Evolutionary conservation across 2,888 invertebrate genomes (phyloP).

Genomic region (Timema podura): DNA sequence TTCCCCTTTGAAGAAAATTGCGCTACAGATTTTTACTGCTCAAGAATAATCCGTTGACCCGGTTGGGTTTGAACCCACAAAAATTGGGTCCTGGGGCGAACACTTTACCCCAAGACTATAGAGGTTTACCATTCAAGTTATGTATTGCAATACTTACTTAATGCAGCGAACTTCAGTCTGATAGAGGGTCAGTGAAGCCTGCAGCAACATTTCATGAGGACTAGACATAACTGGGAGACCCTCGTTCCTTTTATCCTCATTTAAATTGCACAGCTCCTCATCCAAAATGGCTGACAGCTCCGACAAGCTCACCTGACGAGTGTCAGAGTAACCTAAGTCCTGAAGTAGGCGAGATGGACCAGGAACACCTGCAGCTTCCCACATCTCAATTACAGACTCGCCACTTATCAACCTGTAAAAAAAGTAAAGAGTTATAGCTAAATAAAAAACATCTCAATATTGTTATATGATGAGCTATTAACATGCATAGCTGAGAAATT

Average conservation of each 20-base stretch:
- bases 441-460: too few species aligned
- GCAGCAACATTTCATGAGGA: slow-evolving; percentile 52
- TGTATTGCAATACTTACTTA: slow-evolving; percentile 35
- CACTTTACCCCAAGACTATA: too few species aligned
- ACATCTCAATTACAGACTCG: slow-evolving; percentile 62
- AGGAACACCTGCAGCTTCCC: slow-evolving; percentile 66
- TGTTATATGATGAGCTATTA: too few species aligned
- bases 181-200: slow-evolving; percentile 63
- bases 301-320: slow-evolving; percentile 55
- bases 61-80: too few species aligned
- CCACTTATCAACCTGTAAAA: slow-evolving; percentile 33
- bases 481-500: too few species aligned
- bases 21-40: too few species aligned
- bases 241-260: slow-evolving; percentile 16
- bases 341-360: slow-evolving; percentile 59
- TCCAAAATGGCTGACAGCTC: slow-evolving; percentile 66
- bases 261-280: slow-evolving; percentile 53
- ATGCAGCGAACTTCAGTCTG: slow-evolving; percentile 62
- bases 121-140: too few species aligned
- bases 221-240: slow-evolving; percentile 39
- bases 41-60: too few species aligned
- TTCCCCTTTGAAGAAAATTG: too few species aligned
- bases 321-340: slow-evolving; percentile 61
- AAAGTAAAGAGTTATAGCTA: not conserved
- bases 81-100: too few species aligned